Evolutionary conservation across 2,888 invertebrate genomes (phyloP).

Genomic region (Sepioteuthis lessoniana): DNA sequence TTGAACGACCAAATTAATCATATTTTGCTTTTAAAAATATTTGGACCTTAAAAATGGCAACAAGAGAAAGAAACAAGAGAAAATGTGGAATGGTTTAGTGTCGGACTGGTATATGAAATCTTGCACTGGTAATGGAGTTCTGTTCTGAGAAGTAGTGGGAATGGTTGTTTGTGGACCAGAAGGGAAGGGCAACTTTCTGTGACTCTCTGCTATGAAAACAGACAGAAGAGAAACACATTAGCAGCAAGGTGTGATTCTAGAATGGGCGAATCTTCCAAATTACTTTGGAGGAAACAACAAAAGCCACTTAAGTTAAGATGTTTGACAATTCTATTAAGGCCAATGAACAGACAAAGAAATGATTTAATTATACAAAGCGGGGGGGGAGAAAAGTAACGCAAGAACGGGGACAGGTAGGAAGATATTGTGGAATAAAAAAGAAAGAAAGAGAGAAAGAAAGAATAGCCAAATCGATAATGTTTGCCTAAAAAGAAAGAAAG

Average conservation of each 20-base stretch:
- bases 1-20: not conserved
- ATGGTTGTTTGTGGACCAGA: not conserved
- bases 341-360: not conserved
- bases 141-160: not conserved
- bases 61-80: not conserved
- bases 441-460: too few relatives aligned
- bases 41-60: not conserved
- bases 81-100: not conserved
- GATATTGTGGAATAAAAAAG: too few relatives aligned
- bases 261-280: not conserved
- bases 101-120: not conserved
- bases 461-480: too few relatives aligned
- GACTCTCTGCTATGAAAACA: not conserved
- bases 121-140: not conserved
- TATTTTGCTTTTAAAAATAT: not conserved
- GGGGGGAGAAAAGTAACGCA: not conserved
- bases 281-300: not conserved
- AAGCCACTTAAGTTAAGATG: slow-evolving; percentile 14
- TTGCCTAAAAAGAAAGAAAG: not conserved
- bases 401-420: fast-evolving
- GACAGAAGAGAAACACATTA: not conserved
- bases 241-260: not conserved
- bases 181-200: not conserved
- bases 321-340: not conserved
- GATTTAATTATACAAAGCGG: not conserved